Evolutionary conservation across 2,888 invertebrate species (phyloP).

Genomic region (Archips xylosteana): DNA sequence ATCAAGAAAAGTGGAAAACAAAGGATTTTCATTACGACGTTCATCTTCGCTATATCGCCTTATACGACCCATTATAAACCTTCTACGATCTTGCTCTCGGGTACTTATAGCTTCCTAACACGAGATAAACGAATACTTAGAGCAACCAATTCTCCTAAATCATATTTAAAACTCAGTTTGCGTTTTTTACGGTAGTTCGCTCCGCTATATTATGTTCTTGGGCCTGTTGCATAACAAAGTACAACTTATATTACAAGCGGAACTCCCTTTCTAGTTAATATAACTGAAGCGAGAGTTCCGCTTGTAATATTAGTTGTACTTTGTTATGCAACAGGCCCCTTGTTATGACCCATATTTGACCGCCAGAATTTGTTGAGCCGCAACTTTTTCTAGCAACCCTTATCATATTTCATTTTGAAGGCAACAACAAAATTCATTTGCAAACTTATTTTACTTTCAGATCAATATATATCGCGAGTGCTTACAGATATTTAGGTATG

Average conservation of each 20-base stretch:
- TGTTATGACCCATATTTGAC: slow-evolving; percentile 2
- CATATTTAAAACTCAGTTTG: slow-evolving; percentile 21
- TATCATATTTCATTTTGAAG: slow-evolving; percentile 10
- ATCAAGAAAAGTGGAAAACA: slow-evolving; percentile 41
- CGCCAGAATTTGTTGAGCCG: not conserved
- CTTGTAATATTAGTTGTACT: too few species aligned
- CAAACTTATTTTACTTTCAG: slow-evolving; percentile 9
- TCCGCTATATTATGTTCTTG: not conserved
- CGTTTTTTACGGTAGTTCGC: slow-evolving; percentile 13
- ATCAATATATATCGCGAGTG: slow-evolving; percentile 4
- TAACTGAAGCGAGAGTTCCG: too few species aligned
- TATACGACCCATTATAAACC: slow-evolving; percentile 37
- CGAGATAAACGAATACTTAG: slow-evolving; percentile 30
- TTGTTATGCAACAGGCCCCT: too few species aligned
- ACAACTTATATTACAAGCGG: too few species aligned
- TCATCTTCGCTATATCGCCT: slow-evolving; percentile 38
- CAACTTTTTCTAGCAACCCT: not conserved
- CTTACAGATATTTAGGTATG: slow-evolving; percentile 10
- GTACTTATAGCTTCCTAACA: slow-evolving; percentile 35
- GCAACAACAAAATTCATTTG: slow-evolving; percentile 30
- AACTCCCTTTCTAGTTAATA: too few species aligned
- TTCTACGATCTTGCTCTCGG: slow-evolving; percentile 37
- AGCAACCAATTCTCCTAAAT: slow-evolving; percentile 15
- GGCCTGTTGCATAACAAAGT: too few species aligned
- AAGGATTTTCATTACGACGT: slow-evolving; percentile 42